These are phyloP conservation scores for Siderastrea radians DNA, from an alignment of 92 coral and sea anemone genomes.

Conservation along the genomic window DNA sequence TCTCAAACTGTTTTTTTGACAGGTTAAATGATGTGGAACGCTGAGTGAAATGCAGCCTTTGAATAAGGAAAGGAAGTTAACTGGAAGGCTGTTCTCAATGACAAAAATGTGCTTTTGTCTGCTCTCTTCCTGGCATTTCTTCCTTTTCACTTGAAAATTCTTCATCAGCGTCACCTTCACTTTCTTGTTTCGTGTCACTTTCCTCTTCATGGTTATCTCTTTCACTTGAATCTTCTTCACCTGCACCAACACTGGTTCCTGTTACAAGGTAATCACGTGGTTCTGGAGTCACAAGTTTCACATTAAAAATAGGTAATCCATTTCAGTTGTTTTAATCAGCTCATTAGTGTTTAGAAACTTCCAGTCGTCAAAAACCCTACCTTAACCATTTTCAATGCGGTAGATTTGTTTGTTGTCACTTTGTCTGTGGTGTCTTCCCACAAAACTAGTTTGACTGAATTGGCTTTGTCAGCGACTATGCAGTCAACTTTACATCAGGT, in stretches of 20 bases:
- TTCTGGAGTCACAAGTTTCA: no score
- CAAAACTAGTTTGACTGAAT: conserved; percentile 47
- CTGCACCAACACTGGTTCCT: not conserved
- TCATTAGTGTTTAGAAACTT: conserved; percentile 51
- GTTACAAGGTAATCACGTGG: no score
- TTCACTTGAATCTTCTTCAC: conserved; percentile 3
- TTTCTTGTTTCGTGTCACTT: conserved; percentile 19
- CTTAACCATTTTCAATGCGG: conserved; percentile 27
- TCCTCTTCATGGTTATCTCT: conserved; percentile 13
- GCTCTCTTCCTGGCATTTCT: conserved; percentile 1
- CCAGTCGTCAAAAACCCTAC: conserved; percentile 32
- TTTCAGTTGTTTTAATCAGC: no score
- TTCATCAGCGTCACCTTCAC: conserved; percentile 10
- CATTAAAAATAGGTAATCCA: no score
- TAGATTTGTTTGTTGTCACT: conserved; percentile 41
- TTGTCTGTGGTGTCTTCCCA: conserved; percentile 62
- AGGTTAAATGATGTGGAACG: conserved; percentile 39
- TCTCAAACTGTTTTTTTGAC: conserved; percentile 62
- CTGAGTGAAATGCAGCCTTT: conserved; percentile 24
- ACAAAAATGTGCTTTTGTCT: not conserved
- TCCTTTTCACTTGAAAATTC: conserved; percentile 27
- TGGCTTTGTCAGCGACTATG: conserved; percentile 59
- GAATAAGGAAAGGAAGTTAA: conserved; percentile 34
- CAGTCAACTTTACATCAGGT: conserved; percentile 53
- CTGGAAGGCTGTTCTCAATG: conserved; percentile 43